A percentile compares a stretch with the other conserved stretches of the same genome.
Evolutionary conservation across 2,113 vertebrate genomes (phyloP).

Genomic region (Aegotheles bennettii): DNA sequence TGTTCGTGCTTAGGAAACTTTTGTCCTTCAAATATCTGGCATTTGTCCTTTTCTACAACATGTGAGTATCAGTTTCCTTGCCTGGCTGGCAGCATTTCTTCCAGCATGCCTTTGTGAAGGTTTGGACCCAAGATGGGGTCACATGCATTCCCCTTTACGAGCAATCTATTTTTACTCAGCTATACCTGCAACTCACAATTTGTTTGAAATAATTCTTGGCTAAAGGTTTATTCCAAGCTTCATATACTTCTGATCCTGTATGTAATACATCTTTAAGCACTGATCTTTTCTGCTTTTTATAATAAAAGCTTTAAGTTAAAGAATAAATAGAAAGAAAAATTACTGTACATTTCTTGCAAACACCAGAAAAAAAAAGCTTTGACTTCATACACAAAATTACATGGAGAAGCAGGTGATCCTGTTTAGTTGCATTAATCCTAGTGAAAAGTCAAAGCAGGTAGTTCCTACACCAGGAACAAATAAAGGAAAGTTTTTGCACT

Average conservation of each 20-base stretch:
- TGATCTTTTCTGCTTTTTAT: not conserved
- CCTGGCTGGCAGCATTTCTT: not conserved
- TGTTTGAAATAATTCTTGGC: not conserved
- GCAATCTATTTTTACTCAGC: not conserved
- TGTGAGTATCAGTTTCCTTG: not conserved
- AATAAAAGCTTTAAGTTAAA: not conserved
- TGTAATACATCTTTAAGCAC: not conserved
- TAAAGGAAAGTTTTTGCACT: not conserved
- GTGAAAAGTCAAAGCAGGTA: not conserved
- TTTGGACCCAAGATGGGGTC: not conserved
- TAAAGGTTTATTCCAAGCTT: not conserved
- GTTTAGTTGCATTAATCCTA: not conserved
- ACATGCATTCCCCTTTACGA: not conserved
- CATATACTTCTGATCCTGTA: not conserved
- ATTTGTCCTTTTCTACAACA: not conserved
- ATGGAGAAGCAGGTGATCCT: not conserved
- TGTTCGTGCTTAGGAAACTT: not conserved
- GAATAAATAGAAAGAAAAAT: not conserved
- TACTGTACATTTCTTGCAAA: not conserved
- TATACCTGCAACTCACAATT: not conserved
- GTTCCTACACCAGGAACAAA: not conserved
- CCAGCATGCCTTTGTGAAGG: not conserved
- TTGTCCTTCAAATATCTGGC: not conserved
- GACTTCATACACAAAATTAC: not conserved
- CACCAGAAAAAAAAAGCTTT: not conserved